Conservation (phyloP, 2,113 vertebrate species). For the Chascanopsetta lugubris region DNA sequence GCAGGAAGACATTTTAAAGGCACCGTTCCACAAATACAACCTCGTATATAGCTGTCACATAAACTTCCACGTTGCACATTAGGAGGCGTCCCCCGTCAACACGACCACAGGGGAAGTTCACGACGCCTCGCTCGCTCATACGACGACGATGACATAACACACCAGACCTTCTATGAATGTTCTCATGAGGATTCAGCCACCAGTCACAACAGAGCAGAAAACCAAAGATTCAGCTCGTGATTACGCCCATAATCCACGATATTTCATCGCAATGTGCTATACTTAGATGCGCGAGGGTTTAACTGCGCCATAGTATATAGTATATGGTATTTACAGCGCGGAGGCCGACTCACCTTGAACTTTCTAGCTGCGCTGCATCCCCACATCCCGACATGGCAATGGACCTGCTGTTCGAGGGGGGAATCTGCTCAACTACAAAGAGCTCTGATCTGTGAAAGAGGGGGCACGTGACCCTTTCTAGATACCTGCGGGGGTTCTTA, state of each 20-base stretch:
- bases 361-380: slow-evolving; percentile 35
- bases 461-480: slow-evolving; percentile 57
- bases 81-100: not conserved
- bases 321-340: no score
- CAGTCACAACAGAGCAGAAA: slow-evolving; percentile 18
- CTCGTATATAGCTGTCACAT: not conserved
- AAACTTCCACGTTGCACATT: not conserved
- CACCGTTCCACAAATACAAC: not conserved
- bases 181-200: slow-evolving; percentile 31
- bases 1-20: not conserved
- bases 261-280: slow-evolving; percentile 30
- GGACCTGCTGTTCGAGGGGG: slow-evolving; percentile 48
- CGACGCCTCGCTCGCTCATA: not conserved
- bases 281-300: slow-evolving; percentile 24
- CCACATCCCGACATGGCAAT: slow-evolving; percentile 46
- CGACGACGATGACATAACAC: slow-evolving; percentile 10
- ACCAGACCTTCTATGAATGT: slow-evolving; percentile 20
- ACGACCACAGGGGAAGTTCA: not conserved
- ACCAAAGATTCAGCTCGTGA: slow-evolving; percentile 13
- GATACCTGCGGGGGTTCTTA: slow-evolving; percentile 53
- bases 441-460: slow-evolving; percentile 36
- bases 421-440: slow-evolving; percentile 44
- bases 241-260: slow-evolving; percentile 40
- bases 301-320: not conserved
- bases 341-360: slow-evolving; percentile 17